Evolutionary conservation across 2,888 invertebrate species (phyloP), one percentile per base, ranked within the genome.

Genomic region (Drosophila prostipennis): DNA sequence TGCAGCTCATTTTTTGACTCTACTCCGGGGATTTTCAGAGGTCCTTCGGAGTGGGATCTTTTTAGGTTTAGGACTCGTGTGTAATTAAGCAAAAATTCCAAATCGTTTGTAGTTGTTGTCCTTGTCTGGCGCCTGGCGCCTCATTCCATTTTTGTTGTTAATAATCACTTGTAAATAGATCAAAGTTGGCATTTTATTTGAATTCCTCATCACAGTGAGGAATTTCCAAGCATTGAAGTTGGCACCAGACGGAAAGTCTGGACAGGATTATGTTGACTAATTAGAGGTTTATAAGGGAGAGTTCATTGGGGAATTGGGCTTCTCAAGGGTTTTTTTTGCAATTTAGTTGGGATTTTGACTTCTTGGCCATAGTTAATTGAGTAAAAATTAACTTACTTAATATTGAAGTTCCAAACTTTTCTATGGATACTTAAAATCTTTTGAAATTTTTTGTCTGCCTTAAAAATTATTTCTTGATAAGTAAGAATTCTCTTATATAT

Each of bases 141-240:
- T 34, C 40, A 13, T 32, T 23, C 29, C 5, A 16, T 55, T 71
- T 29, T 59, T 76, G 71, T 72, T 78, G 73, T 73, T 86, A 76
- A 86, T 82, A 82, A 82, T 82, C 80, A 80, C 86, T 77, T 82
- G 86, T 80, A 82, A 82, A 86, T 82, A 86, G 82, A 86, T 82
- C 82, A 82, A 82, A 82, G 86, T 80, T 82, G 83, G 74, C 79
- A 82, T 85, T 80, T 81, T 75, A 77, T 40, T 40, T 40, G 42
- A 26, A 64, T 65, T 51, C 45, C 46, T 36, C 64, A 46, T 43
- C 49, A 37, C 36, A 40, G 14, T 23, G 10, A 32, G 34, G 39
- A 48, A 29, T 40, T 42, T 70, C 29, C 32, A 32, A 23, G 19
- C 32, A 52, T 39, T 56, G 29, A 45, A 36, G 56, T 51, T 46